Conservation (phyloP, 2,888 invertebrate genomes). For the Gastrophysa polygoni region DNA sequence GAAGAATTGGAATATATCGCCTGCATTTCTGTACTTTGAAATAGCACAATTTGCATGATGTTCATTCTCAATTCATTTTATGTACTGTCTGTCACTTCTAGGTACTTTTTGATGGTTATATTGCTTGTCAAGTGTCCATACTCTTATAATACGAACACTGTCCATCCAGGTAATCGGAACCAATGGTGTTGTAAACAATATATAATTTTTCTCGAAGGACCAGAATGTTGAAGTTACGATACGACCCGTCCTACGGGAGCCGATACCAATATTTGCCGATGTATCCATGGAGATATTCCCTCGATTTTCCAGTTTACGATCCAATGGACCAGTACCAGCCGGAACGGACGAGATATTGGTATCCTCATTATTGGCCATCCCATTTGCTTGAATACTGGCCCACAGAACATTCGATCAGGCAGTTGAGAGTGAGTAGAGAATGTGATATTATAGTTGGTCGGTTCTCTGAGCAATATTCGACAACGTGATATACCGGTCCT, state of each 20-base stretch:
- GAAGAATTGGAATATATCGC: too few species aligned
- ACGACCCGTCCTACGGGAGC: slow-evolving; percentile 41
- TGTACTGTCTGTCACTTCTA: too few species aligned
- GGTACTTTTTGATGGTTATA: too few species aligned
- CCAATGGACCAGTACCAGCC: slow-evolving; percentile 38
- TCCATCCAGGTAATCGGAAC: too few species aligned
- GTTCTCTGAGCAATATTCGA: neutral
- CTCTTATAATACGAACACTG: too few species aligned
- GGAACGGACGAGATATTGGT: slow-evolving; percentile 34
- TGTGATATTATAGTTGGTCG: neutral
- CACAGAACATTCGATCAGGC: slow-evolving; percentile 36
- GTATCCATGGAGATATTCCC: slow-evolving; percentile 38
- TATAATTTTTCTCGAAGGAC: neutral
- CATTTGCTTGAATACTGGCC: slow-evolving; percentile 38
- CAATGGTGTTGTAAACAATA: too few species aligned
- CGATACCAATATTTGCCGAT: slow-evolving; percentile 38
- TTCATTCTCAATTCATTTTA: too few species aligned
- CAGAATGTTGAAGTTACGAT: slow-evolving; percentile 37
- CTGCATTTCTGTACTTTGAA: too few species aligned
- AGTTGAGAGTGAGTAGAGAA: slow-evolving; percentile 28
- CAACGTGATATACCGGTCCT: slow-evolving; percentile 3
- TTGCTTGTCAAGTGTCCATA: too few species aligned
- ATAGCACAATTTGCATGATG: too few species aligned
- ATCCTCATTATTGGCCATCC: slow-evolving; percentile 42
- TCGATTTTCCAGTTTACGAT: slow-evolving; percentile 37